phyloP scores from a whole-genome alignment of 1,140 invertebrate genomes.

The Hypsibius dujardini region DNA sequence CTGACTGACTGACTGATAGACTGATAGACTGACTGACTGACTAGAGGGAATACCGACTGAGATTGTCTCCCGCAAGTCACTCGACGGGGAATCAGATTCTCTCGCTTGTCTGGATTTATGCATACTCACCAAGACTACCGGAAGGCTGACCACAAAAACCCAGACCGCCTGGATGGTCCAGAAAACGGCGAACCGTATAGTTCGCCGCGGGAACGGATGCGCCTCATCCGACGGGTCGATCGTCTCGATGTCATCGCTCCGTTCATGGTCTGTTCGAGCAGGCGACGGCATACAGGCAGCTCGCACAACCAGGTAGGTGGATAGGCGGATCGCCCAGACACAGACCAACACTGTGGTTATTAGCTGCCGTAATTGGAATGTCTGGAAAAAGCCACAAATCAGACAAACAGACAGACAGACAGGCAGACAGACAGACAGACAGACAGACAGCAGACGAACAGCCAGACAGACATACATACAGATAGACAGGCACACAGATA shows the following conservation, averaged over 20 bases:
- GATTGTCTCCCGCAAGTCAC: too few relatives aligned
- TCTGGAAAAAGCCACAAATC: slow-evolving; percentile 38
- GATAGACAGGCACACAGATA: too few relatives aligned
- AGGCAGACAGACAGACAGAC: background rate
- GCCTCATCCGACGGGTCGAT: background rate
- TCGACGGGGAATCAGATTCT: too few relatives aligned
- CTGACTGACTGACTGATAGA: slow-evolving; percentile 40
- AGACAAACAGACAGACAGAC: too few relatives aligned
- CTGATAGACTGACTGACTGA: too few relatives aligned
- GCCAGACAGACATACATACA: too few relatives aligned
- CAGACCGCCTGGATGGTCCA: slow-evolving; percentile 52
- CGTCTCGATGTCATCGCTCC: slow-evolving; percentile 19
- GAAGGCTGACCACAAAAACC: slow-evolving; percentile 76
- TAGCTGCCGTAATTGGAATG: slow-evolving; percentile 62
- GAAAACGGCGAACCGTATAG: slow-evolving; percentile 12
- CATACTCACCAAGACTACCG: slow-evolving; percentile 78
- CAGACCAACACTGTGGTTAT: slow-evolving; percentile 69
- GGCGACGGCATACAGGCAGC: slow-evolving; percentile 64
- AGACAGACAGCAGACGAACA: too few relatives aligned
- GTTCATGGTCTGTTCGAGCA: slow-evolving; percentile 16
- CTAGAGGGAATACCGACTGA: too few relatives aligned
- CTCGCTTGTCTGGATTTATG: too few relatives aligned
- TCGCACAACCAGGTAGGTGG: slow-evolving; percentile 64
- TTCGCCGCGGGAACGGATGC: background rate
- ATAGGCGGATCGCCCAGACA: slow-evolving; percentile 62